Evolutionary conservation across 2,797 vertebrate species (phyloP), one percentile per base, ranked within the genome.

Genomic region (Oreochromis grahami): DNA sequence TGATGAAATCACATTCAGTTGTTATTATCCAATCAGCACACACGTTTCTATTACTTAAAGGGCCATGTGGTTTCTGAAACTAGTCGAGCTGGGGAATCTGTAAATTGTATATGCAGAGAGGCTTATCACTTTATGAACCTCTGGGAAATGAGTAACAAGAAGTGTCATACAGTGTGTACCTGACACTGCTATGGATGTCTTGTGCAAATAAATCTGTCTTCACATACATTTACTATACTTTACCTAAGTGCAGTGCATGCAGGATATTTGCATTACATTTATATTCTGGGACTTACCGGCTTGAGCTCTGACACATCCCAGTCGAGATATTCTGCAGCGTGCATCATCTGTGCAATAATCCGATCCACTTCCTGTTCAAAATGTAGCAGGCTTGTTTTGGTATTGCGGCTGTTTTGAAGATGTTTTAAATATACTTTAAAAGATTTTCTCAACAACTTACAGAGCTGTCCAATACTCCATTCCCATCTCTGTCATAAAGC

Each of bases 331-430:
- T 98, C 97, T 51, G 98, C 98, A 48, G 98, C 97, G 0, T 98
- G 97, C 97, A 98, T 98, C 98, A 99, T 99, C 91, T 98, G 98
- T 55, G 97, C 96, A 81, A 99, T 98, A 88, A 99, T 98, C 89
- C 97, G 96, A 81, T 98, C 98, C 86, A 99, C 98, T 94, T 99
- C 98, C 98, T 99, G 91, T 81, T 84, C 19, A 79, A 76, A 79
- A 87, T 86, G 45, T 9, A 85, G 63, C 74, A 79, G 11, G 38
- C 70, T 24, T 12, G 5, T 53, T 68, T 85, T 29, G 80, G 65
- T 15, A 11, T 5, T 26, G 17, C 1, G 10, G 17, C 29, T 70
- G 17, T 13, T 21, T 24, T 15, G 3, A 51, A n/a, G 6, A 36
- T 26, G 3, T 65, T 14, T 51, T 8, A 77, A 34, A 24, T 41